These are phyloP conservation scores for Sardinella longiceps DNA, from an alignment of 2,797 vertebrate genomes.

Conservation along the genomic window DNA sequence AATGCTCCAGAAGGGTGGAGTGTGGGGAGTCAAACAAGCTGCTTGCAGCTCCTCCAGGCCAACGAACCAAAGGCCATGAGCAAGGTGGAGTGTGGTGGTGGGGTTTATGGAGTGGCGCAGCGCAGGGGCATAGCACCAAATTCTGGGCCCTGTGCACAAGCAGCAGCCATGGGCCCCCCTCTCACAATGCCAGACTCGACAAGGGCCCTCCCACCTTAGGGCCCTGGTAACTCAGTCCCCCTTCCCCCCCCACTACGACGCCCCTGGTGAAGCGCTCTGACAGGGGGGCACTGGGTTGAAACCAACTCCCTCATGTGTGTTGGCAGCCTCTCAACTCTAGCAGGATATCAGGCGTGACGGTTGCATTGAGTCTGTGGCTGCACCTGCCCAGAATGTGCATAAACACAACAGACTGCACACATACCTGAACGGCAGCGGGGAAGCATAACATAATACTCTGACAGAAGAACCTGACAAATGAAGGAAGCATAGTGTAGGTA, in stretches of 20 bases:
- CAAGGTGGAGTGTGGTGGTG: not conserved
- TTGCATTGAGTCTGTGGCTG: not conserved
- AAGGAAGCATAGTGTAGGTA: too few relatives aligned
- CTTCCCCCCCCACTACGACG: too few relatives aligned
- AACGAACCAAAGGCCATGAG: not conserved
- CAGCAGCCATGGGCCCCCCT: too few relatives aligned
- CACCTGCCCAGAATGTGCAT: not conserved
- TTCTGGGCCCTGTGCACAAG: too few relatives aligned
- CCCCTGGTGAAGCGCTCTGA: not conserved
- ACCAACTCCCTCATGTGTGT: not conserved
- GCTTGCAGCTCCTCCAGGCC: not conserved
- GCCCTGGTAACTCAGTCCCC: too few relatives aligned
- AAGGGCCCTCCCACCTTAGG: too few relatives aligned
- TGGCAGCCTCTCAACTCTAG: not conserved
- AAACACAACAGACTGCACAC: not conserved
- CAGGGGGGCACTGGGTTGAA: not conserved
- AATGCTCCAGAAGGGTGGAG: slow-evolving; percentile 11
- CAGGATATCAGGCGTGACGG: not conserved
- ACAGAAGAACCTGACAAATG: not conserved
- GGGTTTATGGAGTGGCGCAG: too few relatives aligned
- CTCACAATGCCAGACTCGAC: too few relatives aligned
- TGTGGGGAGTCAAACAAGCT: not conserved
- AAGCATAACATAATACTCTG: not conserved
- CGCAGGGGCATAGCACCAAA: too few relatives aligned
- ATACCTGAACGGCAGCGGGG: not conserved